Evolutionary conservation across 2,797 vertebrate genomes (phyloP).

Genomic region (Eremophila alpestris): DNA sequence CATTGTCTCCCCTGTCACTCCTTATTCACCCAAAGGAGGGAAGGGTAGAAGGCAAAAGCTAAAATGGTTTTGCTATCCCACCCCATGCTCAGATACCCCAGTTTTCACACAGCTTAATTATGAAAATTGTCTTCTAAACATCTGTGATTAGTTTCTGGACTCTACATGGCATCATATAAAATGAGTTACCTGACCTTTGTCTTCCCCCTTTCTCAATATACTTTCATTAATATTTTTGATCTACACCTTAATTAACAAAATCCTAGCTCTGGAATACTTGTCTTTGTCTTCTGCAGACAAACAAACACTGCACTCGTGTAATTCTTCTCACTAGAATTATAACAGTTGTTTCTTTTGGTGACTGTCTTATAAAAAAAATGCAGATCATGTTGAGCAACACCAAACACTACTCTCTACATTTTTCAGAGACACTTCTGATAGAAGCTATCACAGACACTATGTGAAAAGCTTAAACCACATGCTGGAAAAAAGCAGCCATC

Average conservation of each 20-base stretch:
- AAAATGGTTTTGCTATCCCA: background rate
- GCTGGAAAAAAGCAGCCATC: background rate
- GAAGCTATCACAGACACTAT: background rate
- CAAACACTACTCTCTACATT: background rate
- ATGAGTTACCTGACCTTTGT: background rate
- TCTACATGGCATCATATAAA: background rate
- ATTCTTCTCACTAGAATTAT: background rate
- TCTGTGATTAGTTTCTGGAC: background rate
- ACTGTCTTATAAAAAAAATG: background rate
- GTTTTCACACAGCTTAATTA: background rate
- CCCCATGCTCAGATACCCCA: background rate
- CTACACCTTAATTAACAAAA: background rate
- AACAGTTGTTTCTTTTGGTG: accelerated
- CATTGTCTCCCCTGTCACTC: background rate
- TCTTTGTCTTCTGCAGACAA: background rate
- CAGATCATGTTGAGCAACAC: background rate
- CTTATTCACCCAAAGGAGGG: background rate
- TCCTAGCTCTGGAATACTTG: background rate
- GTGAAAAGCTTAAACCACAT: background rate
- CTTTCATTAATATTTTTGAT: background rate
- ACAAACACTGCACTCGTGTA: background rate
- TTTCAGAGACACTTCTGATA: background rate
- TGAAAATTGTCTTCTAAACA: background rate
- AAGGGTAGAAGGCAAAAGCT: background rate
- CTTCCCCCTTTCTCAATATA: background rate